Conservation (phyloP, 2,888 invertebrate species). For the Andricus curvator region DNA sequence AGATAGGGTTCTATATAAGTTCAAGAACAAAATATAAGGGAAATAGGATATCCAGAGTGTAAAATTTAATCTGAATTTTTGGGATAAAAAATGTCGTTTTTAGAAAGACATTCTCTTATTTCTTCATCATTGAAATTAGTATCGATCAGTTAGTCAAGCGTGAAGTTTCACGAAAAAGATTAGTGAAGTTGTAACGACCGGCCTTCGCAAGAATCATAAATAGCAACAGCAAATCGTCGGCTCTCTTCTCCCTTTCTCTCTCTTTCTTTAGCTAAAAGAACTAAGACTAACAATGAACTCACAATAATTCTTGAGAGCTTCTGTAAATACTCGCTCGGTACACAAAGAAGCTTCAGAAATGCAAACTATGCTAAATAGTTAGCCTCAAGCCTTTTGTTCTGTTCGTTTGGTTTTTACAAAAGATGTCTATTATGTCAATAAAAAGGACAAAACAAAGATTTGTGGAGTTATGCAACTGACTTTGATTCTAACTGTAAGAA, state of each 20-base stretch:
- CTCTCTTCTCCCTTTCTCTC: not conserved
- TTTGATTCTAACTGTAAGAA: not conserved
- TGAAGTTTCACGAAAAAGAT: constrained; percentile 24
- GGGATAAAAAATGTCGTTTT: not conserved
- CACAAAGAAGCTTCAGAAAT: constrained; percentile 22
- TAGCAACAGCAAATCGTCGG: constrained; percentile 28
- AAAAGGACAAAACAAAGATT: not conserved
- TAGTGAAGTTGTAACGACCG: constrained; percentile 19
- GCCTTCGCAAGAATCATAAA: constrained; percentile 15
- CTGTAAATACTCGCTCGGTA: not conserved
- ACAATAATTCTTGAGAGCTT: not conserved
- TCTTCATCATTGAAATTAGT: not conserved
- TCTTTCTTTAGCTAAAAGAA: not conserved
- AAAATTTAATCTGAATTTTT: not conserved
- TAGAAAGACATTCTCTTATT: constrained; percentile 5
- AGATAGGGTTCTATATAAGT: too few relatives aligned
- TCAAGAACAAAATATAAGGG: too few relatives aligned
- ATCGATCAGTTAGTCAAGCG: constrained; percentile 6
- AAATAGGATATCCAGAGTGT: too few relatives aligned
- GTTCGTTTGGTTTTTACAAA: not conserved
- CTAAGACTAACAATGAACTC: not conserved
- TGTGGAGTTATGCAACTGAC: not conserved
- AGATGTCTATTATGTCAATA: not conserved
- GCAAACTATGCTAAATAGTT: constrained; percentile 22
- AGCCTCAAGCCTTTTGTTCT: not conserved